phyloP scores from a whole-genome alignment of 2,797 vertebrate genomes.

The Gadopsis marmoratus region DNA sequence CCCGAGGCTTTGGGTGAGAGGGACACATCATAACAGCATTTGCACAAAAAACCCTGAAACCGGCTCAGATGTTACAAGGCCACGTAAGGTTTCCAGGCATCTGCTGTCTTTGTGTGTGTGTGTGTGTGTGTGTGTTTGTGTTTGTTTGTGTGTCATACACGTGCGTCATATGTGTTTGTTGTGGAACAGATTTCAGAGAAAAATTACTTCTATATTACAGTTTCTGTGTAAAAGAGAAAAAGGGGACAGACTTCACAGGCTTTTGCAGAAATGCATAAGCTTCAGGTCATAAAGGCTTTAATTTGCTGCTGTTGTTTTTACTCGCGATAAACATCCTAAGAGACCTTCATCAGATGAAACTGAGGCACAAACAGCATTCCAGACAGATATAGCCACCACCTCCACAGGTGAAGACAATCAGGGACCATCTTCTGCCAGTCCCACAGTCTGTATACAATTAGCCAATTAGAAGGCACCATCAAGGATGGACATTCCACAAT shows the following conservation, averaged over 20 bases:
- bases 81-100: slow-evolving; percentile 41
- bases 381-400: too few relatives aligned
- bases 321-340: too few relatives aligned
- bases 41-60: slow-evolving; percentile 51
- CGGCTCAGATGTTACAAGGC: slow-evolving; percentile 44
- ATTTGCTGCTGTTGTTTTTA: too few relatives aligned
- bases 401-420: too few relatives aligned
- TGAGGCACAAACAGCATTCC: too few relatives aligned
- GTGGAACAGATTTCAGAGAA: not conserved
- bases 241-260: not conserved
- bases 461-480: too few relatives aligned
- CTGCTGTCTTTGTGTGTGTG: slow-evolving; percentile 38
- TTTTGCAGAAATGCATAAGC: not conserved
- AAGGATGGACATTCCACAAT: too few relatives aligned
- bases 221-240: not conserved
- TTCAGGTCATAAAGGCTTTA: not conserved
- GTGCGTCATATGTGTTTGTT: not conserved
- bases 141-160: not conserved
- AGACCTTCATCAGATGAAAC: too few relatives aligned
- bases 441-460: too few relatives aligned
- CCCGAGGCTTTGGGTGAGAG: slow-evolving; percentile 51
- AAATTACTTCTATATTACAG: not conserved
- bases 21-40: slow-evolving; percentile 54
- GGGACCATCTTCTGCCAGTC: too few relatives aligned
- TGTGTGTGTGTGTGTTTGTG: slow-evolving; percentile 17